These are phyloP conservation scores for Zaprionus camerounensis DNA, from an alignment of 1,140 invertebrate species.

Conservation along the genomic window DNA sequence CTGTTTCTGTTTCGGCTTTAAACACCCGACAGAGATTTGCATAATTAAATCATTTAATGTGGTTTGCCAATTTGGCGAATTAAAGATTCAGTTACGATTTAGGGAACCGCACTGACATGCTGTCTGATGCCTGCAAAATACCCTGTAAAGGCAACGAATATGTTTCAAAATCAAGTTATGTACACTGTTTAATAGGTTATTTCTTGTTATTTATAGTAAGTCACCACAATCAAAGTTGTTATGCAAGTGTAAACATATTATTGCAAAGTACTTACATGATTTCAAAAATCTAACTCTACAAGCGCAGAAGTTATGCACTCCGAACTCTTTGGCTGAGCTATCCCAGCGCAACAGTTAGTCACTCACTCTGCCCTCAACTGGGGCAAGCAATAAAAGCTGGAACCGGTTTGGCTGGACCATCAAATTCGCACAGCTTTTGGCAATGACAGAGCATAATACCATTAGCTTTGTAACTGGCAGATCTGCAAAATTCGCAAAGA, in stretches of 20 bases:
- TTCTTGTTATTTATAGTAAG: too few species aligned
- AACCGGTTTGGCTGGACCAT: conserved; percentile 18
- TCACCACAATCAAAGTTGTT: neutral
- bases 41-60: conserved; percentile 52
- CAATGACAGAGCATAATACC: conserved; percentile 18
- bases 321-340: neutral
- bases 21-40: conserved; percentile 36
- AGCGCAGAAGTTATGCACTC: neutral
- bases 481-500: neutral
- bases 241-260: neutral
- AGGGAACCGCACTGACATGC: neutral
- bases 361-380: neutral
- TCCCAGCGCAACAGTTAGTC: neutral
- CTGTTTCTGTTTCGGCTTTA: conserved; percentile 12
- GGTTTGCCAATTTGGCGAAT: conserved; percentile 49
- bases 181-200: too few species aligned
- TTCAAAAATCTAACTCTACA: neutral
- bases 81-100: conserved; percentile 36
- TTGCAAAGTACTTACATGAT: neutral
- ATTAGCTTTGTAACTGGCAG: neutral
- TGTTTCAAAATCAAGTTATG: too few species aligned
- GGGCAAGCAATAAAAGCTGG: neutral
- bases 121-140: conserved; percentile 5
- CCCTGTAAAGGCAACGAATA: neutral
- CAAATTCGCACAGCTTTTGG: conserved; percentile 34